Conservation (phyloP, 1,140 invertebrate genomes). For the Pectinophora gossypiella region DNA sequence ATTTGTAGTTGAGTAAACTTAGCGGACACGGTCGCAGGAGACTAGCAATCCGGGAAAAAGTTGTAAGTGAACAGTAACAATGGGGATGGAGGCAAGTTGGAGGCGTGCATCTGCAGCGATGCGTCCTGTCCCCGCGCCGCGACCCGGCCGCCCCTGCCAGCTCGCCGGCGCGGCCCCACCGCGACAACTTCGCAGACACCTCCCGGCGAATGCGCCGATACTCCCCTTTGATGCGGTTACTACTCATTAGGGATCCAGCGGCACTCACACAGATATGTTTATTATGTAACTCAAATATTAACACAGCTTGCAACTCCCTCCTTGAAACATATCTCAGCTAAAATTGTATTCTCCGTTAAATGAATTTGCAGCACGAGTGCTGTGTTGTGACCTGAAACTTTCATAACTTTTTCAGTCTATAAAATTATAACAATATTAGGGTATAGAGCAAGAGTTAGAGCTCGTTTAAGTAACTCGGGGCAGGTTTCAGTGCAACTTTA, state of each 20-base stretch:
- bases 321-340: no score
- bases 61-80: constrained; percentile 8
- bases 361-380: not conserved
- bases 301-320: not conserved
- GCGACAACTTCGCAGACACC: constrained; percentile 40
- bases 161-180: not conserved
- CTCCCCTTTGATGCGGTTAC: constrained; percentile 20
- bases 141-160: constrained; percentile 12
- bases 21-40: not conserved
- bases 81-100: constrained; percentile 10
- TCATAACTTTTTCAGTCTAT: constrained; percentile 7
- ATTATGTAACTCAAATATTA: constrained; percentile 18
- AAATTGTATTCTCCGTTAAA: not conserved
- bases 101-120: no score
- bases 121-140: constrained; percentile 18
- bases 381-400: not conserved
- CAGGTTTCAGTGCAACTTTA: constrained; percentile 50
- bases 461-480: constrained; percentile 44
- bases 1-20: not conserved
- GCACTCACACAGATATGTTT: constrained; percentile 15
- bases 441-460: not conserved
- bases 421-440: constrained; percentile 1
- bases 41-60: constrained; percentile 1
- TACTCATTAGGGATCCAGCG: constrained; percentile 25
- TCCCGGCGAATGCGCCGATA: constrained; percentile 25